A percentile compares a stretch with the other conserved stretches of the same genome.
These are phyloP conservation scores for Drosophila multiciliata DNA, from an alignment of 2,888 invertebrate genomes.

Conservation along the genomic window DNA sequence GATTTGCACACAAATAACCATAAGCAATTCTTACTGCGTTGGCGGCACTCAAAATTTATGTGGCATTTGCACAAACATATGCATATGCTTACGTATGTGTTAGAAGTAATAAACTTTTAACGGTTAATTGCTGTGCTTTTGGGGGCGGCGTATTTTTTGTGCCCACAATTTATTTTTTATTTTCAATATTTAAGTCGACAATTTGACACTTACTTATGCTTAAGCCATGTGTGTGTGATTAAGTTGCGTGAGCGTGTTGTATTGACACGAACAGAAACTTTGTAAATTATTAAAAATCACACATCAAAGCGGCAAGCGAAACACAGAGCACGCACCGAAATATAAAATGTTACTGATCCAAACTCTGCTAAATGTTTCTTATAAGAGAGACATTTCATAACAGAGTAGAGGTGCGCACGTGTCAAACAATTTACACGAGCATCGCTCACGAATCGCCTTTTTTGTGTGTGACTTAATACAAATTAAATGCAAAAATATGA, in stretches of 20 bases:
- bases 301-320: conserved; percentile 37
- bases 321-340: conserved; percentile 51
- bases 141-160: conserved; percentile 32
- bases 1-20: conserved; percentile 54
- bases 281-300: conserved; percentile 41
- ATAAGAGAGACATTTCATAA: conserved; percentile 44
- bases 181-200: conserved; percentile 23
- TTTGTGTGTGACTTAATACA: background rate
- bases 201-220: conserved; percentile 58
- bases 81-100: conserved; percentile 16
- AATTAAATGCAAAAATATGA: background rate
- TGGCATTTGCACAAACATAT: conserved; percentile 35
- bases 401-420: conserved; percentile 44
- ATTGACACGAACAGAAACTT: conserved; percentile 38
- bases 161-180: conserved; percentile 18
- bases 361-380: conserved; percentile 51
- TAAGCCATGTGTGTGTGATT: conserved; percentile 29
- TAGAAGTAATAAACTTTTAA: conserved; percentile 46
- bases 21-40: conserved; percentile 41
- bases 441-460: background rate
- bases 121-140: conserved; percentile 45
- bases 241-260: conserved; percentile 27
- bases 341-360: conserved; percentile 56
- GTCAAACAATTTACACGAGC: conserved; percentile 18
- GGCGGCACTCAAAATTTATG: conserved; percentile 34